These are phyloP conservation scores for Drosophila grimshawi DNA, from an alignment of 1,140 invertebrate genomes.

Conservation along the genomic window DNA sequence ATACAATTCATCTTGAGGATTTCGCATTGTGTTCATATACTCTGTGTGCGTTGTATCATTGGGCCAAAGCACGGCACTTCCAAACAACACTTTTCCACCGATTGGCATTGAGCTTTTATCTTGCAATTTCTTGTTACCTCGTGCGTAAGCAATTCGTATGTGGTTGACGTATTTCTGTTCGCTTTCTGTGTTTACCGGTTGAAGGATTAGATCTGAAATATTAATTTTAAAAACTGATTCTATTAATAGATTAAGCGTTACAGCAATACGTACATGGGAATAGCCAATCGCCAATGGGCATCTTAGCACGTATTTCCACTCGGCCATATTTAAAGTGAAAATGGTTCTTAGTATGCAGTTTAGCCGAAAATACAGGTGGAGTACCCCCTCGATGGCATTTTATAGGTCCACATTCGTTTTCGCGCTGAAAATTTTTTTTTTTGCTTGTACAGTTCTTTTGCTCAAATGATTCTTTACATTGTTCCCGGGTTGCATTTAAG, in stretches of 20 bases:
- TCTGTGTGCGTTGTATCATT: neutral
- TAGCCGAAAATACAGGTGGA: constrained; percentile 6
- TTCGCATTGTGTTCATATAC: neutral
- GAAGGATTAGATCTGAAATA: constrained; percentile 37
- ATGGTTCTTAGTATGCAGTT: neutral
- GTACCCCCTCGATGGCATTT: fast-evolving
- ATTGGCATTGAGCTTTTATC: neutral
- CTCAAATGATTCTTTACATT: too few relatives aligned
- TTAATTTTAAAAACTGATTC: neutral
- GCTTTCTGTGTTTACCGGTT: neutral
- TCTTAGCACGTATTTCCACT: constrained; percentile 25
- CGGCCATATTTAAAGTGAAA: constrained; percentile 43
- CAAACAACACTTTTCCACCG: constrained; percentile 8
- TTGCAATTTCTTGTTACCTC: constrained; percentile 10
- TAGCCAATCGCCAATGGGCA: constrained; percentile 39
- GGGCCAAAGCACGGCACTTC: constrained; percentile 14
- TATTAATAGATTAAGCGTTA: constrained; percentile 11
- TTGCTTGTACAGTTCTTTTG: constrained; percentile 21
- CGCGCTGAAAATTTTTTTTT: neutral
- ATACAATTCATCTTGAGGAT: constrained; percentile 56
- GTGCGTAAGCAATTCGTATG: constrained; percentile 31
- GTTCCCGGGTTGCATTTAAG: constrained; percentile 25
- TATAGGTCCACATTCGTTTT: neutral
- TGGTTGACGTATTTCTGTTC: constrained; percentile 4
- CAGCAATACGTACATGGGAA: constrained; percentile 37